phyloP scores from a whole-genome alignment of 2,113 vertebrate genomes.

The Artemisiospiza belli region DNA sequence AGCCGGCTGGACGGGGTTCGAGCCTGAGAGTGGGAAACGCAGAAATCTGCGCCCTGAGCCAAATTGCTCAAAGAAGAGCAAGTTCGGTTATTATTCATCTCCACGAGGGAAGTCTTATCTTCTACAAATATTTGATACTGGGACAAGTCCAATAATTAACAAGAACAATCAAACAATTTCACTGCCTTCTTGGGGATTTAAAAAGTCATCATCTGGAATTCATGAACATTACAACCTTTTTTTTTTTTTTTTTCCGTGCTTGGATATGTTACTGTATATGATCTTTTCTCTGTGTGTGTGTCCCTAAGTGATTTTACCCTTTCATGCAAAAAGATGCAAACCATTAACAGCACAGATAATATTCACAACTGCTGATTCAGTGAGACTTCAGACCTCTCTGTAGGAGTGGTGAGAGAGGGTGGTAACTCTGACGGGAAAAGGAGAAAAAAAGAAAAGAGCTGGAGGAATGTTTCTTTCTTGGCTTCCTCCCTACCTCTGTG shows the following conservation, averaged over 20 bases:
- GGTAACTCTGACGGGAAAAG: constrained; percentile 6
- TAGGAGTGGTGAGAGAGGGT: background rate
- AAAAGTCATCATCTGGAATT: constrained; percentile 70
- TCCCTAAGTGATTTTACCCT: constrained; percentile 57
- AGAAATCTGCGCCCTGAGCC: constrained; percentile 40
- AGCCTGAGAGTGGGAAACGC: constrained; percentile 59
- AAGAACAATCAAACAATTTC: constrained; percentile 75
- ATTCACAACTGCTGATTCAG: constrained; percentile 38
- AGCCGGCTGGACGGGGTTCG: background rate
- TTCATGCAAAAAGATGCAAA: constrained; percentile 54
- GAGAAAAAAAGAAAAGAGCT: background rate
- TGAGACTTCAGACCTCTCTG: background rate
- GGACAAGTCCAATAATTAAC: constrained; percentile 73
- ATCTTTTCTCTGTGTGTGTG: background rate
- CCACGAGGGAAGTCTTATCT: constrained; percentile 70
- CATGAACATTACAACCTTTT: constrained; percentile 41
- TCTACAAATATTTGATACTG: constrained; percentile 76
- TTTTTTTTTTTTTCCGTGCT: background rate
- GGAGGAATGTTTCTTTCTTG: constrained; percentile 4
- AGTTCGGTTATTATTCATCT: constrained; percentile 72
- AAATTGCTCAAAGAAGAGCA: constrained; percentile 48
- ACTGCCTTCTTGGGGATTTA: constrained; percentile 57
- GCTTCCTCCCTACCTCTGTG: background rate
- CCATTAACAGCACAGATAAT: constrained; percentile 42
- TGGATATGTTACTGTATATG: background rate